These are phyloP conservation scores for Lithobates pipiens DNA, from an alignment of 2,797 vertebrate species.

Conservation along the genomic window DNA sequence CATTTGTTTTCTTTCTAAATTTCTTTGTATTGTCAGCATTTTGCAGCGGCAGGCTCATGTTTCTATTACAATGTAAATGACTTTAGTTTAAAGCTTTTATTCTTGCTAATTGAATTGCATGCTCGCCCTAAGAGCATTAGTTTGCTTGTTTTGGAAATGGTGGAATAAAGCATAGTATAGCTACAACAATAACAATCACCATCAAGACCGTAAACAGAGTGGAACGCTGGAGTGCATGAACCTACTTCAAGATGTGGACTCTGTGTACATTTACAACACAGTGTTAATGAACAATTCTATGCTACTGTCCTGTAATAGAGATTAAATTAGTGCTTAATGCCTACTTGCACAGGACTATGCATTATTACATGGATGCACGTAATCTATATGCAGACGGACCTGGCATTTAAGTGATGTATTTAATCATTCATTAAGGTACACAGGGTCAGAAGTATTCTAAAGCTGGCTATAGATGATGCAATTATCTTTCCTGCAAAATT, in stretches of 20 bases:
- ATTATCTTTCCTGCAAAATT: too few relatives aligned
- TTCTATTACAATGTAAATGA: conserved; percentile 34
- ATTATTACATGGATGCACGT: conserved; percentile 16
- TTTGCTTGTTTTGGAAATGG: conserved; percentile 23
- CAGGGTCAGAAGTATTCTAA: too few relatives aligned
- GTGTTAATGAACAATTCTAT: conserved; percentile 33
- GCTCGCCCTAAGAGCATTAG: conserved; percentile 29
- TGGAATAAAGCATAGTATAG: conserved; percentile 20
- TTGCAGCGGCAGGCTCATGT: conserved; percentile 1
- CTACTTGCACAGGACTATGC: conserved; percentile 8
- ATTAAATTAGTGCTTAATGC: conserved; percentile 15
- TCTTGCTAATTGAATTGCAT: conserved; percentile 36
- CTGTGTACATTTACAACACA: conserved; percentile 13
- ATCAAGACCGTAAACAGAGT: conserved; percentile 31
- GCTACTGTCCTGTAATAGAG: conserved; percentile 19
- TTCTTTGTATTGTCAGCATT: neutral
- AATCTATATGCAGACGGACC: conserved; percentile 14
- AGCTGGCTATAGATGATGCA: too few relatives aligned
- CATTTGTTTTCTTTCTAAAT: neutral
- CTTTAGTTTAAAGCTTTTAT: conserved; percentile 18
- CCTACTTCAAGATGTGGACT: conserved; percentile 17
- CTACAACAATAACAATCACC: conserved; percentile 14
- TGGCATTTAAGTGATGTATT: conserved; percentile 32
- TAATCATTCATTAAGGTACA: too few relatives aligned
- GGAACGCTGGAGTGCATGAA: conserved; percentile 20